phyloP scores from a whole-genome alignment of 30 jellyfish, hydroid and myxozoan genomes.

The Turritopsis dohrnii region DNA sequence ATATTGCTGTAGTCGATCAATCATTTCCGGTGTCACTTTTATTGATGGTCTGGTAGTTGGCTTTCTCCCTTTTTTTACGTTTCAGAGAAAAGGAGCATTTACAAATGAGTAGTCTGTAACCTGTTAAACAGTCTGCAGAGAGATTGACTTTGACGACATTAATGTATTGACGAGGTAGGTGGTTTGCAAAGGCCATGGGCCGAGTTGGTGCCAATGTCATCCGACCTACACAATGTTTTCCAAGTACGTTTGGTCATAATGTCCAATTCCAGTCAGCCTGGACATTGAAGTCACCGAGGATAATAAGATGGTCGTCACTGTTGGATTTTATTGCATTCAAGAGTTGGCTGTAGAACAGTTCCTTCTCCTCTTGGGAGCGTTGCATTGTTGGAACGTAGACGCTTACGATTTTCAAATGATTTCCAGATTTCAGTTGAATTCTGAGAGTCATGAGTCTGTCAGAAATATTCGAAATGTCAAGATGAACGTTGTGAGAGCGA shows the following conservation, averaged over 20 bases:
- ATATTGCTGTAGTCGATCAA: background rate
- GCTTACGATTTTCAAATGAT: conserved; percentile 16
- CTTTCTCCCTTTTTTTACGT: conserved; percentile 3
- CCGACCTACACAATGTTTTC: conserved; percentile 48
- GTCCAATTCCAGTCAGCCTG: conserved; percentile 21
- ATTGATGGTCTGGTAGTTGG: conserved; percentile 15
- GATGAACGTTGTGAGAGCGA: background rate
- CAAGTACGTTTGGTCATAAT: too few relatives aligned
- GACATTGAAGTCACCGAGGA: conserved; percentile 25
- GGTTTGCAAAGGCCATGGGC: conserved; percentile 26
- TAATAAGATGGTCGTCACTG: conserved; percentile 22
- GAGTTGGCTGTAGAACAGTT: conserved; percentile 25
- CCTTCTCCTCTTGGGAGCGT: conserved; percentile 22
- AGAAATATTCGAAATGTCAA: background rate
- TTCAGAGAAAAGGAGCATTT: conserved; percentile 3
- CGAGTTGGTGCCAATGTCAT: conserved; percentile 39
- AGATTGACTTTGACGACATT: background rate
- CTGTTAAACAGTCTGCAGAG: conserved; percentile 9
- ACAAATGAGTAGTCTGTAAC: background rate
- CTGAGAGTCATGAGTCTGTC: conserved; percentile 21
- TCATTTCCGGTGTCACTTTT: background rate
- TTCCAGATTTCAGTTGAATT: background rate
- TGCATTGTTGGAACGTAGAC: conserved; percentile 31
- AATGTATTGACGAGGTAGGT: conserved; percentile 3
- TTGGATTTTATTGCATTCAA: conserved; percentile 9